Percentiles rank a stretch among this genome's conserved stretches.
These are phyloP conservation scores for Anthoscopus minutus DNA, from an alignment of 2,113 vertebrate species.

Conservation along the genomic window DNA sequence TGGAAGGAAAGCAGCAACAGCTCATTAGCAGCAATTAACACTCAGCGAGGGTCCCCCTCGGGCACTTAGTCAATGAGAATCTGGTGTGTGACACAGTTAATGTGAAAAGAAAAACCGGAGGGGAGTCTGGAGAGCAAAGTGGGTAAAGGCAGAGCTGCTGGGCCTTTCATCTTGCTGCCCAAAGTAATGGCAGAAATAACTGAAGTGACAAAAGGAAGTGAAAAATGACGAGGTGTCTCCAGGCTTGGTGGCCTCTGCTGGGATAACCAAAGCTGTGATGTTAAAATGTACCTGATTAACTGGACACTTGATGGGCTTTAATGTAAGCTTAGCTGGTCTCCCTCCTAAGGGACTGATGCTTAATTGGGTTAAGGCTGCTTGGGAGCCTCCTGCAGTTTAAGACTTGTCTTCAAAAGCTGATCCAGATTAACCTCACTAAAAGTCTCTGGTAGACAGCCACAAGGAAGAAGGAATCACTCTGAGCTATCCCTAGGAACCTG, in stretches of 20 bases:
- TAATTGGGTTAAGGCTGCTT: background rate
- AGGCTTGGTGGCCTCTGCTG: background rate
- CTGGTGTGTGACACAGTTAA: conserved; percentile 42
- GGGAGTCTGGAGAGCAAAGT: background rate
- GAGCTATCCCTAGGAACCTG: background rate
- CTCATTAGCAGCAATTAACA: conserved; percentile 60
- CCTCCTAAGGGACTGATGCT: background rate
- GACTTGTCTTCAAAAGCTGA: background rate
- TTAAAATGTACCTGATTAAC: background rate
- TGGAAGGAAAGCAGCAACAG: conserved; percentile 38
- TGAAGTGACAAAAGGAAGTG: background rate
- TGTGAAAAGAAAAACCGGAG: background rate
- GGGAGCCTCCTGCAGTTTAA: background rate
- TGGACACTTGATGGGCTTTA: background rate
- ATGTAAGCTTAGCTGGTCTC: background rate
- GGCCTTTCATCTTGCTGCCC: background rate
- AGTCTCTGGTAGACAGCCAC: background rate
- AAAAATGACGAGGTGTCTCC: background rate
- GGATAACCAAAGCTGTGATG: background rate
- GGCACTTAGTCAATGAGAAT: conserved; percentile 32
- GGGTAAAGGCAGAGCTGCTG: background rate
- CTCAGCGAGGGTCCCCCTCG: conserved; percentile 11
- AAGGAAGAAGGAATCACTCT: fast-evolving
- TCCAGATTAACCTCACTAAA: background rate
- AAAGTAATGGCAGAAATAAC: background rate